Percentiles rank a stretch among this genome's conserved stretches.
phyloP scores from a whole-genome alignment of 2,888 invertebrate species.

The Melanostoma scalare region DNA sequence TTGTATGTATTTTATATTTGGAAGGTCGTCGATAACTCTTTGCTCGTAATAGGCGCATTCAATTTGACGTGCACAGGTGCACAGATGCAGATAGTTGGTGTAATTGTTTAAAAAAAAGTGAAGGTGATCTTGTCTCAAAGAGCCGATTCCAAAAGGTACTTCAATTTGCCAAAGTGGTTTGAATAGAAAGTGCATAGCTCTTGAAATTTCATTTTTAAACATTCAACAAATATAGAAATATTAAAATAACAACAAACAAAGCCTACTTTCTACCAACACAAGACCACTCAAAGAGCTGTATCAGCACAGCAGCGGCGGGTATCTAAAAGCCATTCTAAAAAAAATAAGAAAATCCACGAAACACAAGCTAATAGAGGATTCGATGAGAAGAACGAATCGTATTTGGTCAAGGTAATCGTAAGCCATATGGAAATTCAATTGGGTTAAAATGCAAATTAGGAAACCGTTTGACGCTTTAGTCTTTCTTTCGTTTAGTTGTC shows the following conservation, averaged over 20 bases:
- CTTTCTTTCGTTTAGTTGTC: constrained; percentile 9
- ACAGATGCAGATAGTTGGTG: constrained; percentile 31
- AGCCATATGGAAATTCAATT: constrained; percentile 53
- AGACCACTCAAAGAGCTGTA: background rate
- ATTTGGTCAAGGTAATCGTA: constrained; percentile 30
- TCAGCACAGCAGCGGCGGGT: constrained; percentile 5
- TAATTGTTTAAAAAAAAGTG: constrained; percentile 45
- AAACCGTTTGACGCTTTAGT: constrained; percentile 29
- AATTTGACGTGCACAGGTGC: background rate
- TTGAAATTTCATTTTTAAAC: constrained; percentile 28
- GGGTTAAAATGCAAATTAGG: constrained; percentile 58
- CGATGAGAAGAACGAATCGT: constrained; percentile 6
- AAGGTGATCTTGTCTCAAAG: constrained; percentile 4
- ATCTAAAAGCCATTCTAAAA: constrained; percentile 29
- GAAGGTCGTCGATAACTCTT: constrained; percentile 14
- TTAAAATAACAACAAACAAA: constrained; percentile 62
- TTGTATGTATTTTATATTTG: constrained; percentile 26
- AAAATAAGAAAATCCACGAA: background rate
- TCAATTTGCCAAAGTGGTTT: constrained; percentile 41
- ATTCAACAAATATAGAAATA: constrained; percentile 50
- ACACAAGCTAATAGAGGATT: background rate
- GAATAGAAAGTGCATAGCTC: constrained; percentile 61
- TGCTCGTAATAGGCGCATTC: background rate
- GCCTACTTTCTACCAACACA: constrained; percentile 57
- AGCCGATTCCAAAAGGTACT: constrained; percentile 21